Base-by-base conservation (phyloP, 2,113 vertebrate species). In the Danio rerio region DNA sequence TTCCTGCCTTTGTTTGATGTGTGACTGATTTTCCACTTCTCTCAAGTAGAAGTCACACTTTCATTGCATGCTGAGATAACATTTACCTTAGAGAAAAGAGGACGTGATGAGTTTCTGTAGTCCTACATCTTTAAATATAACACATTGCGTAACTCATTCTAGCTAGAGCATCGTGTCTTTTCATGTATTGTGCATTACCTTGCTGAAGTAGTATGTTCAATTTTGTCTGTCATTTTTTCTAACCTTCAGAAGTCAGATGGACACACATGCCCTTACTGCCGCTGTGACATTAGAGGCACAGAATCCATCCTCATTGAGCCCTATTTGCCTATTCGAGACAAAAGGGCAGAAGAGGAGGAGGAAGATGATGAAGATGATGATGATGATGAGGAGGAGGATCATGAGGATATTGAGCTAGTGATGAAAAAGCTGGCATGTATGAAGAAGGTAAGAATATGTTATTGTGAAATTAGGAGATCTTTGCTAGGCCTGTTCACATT, bases 241-340 rank as follows among this genome's bases (percentile, higher is more conserved):
- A 40, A 79, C 43, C 20, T 88, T 76, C 90, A 96, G 96, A 92
- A 92, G 52, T 93, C 93, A 0, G 92, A 94, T 1, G 92, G 92
- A 61, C 91, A 92, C 81, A 94, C 95, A 6, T 97, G 96, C 78
- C 96, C 96, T 5, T 97, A 96, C 89, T 97, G 96, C 81, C 95
- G 96, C 83, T 89, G 92, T 9, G 80, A 94, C 86, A 97, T 97
- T 90, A 89, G 88, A 87, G 95, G 94, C 47, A 94, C 86, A 0
- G 92, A 95, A 78, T 81, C 92, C 0, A 82, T 96, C 69, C 68
- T 89, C 0, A 80, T 96, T 5, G 91, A 91, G 55, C 91, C 90
- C 0, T 90, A 89, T 84, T 7, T 59, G 5, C 74, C 85, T 4
- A 45, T 0, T 16, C 43, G 45, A 49, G 65, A 52, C 58, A 47